Evolutionary conservation across 2,888 invertebrate genomes (phyloP), one percentile per base, ranked within the genome.

Genomic region (Cosmorhoe ocellata): DNA sequence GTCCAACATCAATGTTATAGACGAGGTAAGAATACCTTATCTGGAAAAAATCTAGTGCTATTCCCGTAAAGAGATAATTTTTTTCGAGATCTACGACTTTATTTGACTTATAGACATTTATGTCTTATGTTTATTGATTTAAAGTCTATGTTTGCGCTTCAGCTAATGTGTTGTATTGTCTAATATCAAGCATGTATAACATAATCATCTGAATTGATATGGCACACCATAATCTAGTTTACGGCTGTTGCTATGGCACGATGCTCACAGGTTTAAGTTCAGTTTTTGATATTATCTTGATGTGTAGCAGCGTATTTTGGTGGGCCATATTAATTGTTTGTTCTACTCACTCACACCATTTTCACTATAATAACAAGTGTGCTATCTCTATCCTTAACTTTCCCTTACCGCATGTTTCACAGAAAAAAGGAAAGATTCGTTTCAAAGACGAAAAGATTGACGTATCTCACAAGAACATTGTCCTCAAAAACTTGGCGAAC

Each of bases 381-480:
- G 34, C 51, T 61, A 33, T 51, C 11, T 66, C 61, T 68, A 67
- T 67, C 51, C 67, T 66, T 81, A 77, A 79, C 73, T 69, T 69
- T 75, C 74, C 62, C 61, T 71, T 64, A 67, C 68, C 60, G 66
- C 71, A 67, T 60, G 80, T 76, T 67, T 84, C 84, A 37, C 90
- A 90, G 90, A 90, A 86, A 70, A 89, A 88, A 79, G 72, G 67
- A 28, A 89, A 87, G 63, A 64, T 81, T 42, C 74, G 78, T 46
- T 87, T 79, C 59, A 57, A 74, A 5, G 85, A 88, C 52, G 81
- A 85, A 33, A 85, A 86, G 74, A 69, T 74, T 5, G 86, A 87
- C 37, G 84, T 89, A 0, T 82, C 85, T 0, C 89, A 90, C 57
- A 89, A 88, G 61, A 90, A 79, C 47, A 87, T 90, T 1, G 81